Conservation (phyloP, 2,888 invertebrate genomes). For the Drosophila maculinotata region DNA sequence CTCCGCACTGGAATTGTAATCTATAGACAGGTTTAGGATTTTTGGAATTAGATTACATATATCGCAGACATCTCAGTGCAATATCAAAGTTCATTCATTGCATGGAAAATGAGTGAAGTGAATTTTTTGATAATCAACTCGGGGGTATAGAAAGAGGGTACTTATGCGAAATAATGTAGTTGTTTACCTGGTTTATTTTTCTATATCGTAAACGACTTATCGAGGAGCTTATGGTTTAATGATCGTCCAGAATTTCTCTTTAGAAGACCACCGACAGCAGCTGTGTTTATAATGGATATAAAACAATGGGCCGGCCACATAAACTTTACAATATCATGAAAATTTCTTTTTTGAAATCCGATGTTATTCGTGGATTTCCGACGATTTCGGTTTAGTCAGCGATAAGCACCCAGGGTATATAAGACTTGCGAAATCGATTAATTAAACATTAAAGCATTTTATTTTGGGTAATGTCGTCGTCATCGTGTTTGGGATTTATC, state of each 20-base stretch:
- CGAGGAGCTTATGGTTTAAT: constrained; percentile 48
- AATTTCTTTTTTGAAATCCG: constrained; percentile 64
- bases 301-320: constrained; percentile 48
- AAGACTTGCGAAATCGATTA: constrained; percentile 25
- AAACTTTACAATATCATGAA: constrained; percentile 66
- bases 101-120: constrained; percentile 18
- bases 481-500: constrained; percentile 38
- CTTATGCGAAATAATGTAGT: not conserved
- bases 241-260: constrained; percentile 46
- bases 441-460: constrained; percentile 8
- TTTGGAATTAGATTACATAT: constrained; percentile 30
- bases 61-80: constrained; percentile 9
- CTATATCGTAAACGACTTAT: constrained; percentile 50
- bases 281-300: constrained; percentile 79
- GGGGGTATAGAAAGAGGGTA: not conserved
- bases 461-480: constrained; percentile 40
- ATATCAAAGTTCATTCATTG: constrained; percentile 31
- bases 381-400: constrained; percentile 30
- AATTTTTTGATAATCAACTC: not conserved
- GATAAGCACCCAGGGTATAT: constrained; percentile 64
- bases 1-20: constrained; percentile 26
- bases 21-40: constrained; percentile 6
- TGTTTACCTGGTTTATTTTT: not conserved
- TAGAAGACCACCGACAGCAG: constrained; percentile 68
- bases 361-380: constrained; percentile 48